Evolutionary conservation across 2,113 vertebrate genomes (phyloP), one percentile per base, ranked within the genome.

Genomic region (Dicerorhinus sumatrensis): DNA sequence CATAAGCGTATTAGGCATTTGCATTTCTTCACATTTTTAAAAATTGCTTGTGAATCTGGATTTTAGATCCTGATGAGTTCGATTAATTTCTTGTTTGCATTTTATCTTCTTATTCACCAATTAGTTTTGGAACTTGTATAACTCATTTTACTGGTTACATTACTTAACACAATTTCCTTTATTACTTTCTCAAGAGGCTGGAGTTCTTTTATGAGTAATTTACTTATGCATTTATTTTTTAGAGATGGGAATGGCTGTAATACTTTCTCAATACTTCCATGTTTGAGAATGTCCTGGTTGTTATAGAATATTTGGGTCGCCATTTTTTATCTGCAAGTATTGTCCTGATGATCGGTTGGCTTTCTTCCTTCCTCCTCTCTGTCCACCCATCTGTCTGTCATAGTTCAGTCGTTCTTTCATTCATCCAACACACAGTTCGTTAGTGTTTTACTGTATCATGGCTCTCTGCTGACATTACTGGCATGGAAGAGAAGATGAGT

Each of bases 81-180:
- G 70, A 73, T 91, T 91, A 69, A 60, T 90, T 88, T 85, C 73
- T 95, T 8, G 48, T 95, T 97, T 90, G 20, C 29, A 87, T 95
- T 91, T 88, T 79, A 31, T 93, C 76, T 92, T 60, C 39, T 80
- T 25, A 84, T 70, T 83, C 67, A 79, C 92, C 21, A 76, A 39
- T 81, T 93, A 77, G 54, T 96, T 97, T 67, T 79, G 72, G 31
- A 72, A 82, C 63, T 96, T 89, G 58, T 69, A 33, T 91, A 85
- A 75, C 60, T 93, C 56, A 56, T 93, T 94, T 93, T 89, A 58
- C 72, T 62, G 60, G 46, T 62, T 69, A 58, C 4, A 36, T 89
- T 95, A 70, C 58, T 95, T 94, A 87, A 75, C n/a, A 89, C n/a
- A 86, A 2, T 89, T 94, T 96, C 33, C 62, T 60, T 95, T 95